These are phyloP conservation scores for Melanitta fusca DNA, from an alignment of 2,797 vertebrate species.

Conservation along the genomic window DNA sequence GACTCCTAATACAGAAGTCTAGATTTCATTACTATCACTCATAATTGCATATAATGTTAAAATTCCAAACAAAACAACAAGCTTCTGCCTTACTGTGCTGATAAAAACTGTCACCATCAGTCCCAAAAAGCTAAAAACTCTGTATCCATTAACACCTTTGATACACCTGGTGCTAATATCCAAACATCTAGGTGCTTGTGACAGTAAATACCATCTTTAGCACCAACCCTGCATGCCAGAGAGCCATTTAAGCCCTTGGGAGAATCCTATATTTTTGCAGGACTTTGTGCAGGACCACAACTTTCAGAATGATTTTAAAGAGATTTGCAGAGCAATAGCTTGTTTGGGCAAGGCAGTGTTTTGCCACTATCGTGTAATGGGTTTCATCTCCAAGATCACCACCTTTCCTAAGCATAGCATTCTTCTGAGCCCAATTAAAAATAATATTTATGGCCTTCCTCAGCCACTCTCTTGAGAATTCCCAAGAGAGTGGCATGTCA, in stretches of 20 bases:
- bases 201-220: neutral
- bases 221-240: neutral
- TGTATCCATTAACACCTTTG: neutral
- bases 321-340: neutral
- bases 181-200: neutral
- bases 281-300: neutral
- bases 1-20: neutral
- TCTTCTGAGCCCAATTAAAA: neutral
- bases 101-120: neutral
- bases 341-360: neutral
- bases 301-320: neutral
- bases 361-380: neutral
- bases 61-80: neutral
- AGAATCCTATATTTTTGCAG: neutral
- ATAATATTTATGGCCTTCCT: neutral
- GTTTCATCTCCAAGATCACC: neutral
- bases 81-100: neutral
- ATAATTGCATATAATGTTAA: neutral
- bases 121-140: neutral
- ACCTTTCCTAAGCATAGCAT: neutral
- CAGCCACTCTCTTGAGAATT: neutral
- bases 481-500: neutral
- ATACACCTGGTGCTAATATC: neutral
- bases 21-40: neutral
- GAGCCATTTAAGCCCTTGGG: neutral